Conservation (phyloP, 2,113 vertebrate species). For the Cynoglossus semilaevis region DNA sequence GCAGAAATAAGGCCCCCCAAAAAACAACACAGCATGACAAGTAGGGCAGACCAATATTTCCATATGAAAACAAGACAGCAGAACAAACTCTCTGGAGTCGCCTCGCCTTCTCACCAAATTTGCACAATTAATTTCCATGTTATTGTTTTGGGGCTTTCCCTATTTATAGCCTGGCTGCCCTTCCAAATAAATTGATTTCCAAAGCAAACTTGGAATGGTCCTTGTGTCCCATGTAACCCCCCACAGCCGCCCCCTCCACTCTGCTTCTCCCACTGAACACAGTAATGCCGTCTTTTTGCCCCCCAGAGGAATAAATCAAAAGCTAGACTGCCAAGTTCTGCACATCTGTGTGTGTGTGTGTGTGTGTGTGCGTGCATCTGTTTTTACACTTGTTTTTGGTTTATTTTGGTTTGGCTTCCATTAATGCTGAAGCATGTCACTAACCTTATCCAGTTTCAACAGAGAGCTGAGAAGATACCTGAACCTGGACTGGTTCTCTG, state of each 20-base stretch:
- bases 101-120: conserved; percentile 62
- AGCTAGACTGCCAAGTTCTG: conserved; percentile 56
- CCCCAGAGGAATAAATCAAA: conserved; percentile 77
- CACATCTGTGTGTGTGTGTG: conserved; percentile 58
- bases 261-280: conserved; percentile 24
- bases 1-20: conserved; percentile 51
- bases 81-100: conserved; percentile 70
- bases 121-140: conserved; percentile 71
- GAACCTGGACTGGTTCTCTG: conserved; percentile 31
- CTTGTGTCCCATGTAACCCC: conserved; percentile 52
- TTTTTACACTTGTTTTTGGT: conserved; percentile 68
- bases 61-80: conserved; percentile 61
- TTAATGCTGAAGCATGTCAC: conserved; percentile 69
- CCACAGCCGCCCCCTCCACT: not conserved
- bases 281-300: conserved; percentile 50
- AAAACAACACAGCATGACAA: conserved; percentile 67
- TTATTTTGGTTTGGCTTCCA: conserved; percentile 76
- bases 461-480: conserved; percentile 54
- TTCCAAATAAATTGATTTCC: conserved; percentile 77
- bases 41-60: conserved; percentile 69
- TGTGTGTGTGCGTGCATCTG: conserved; percentile 57
- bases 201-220: conserved; percentile 71
- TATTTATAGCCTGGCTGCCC: conserved; percentile 75
- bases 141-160: conserved; percentile 62
- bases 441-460: conserved; percentile 54